A percentile compares a stretch with the other conserved stretches of the same genome.
phyloP scores from a whole-genome alignment of 2,888 invertebrate species.

The Pycnomerus fuliginosus region DNA sequence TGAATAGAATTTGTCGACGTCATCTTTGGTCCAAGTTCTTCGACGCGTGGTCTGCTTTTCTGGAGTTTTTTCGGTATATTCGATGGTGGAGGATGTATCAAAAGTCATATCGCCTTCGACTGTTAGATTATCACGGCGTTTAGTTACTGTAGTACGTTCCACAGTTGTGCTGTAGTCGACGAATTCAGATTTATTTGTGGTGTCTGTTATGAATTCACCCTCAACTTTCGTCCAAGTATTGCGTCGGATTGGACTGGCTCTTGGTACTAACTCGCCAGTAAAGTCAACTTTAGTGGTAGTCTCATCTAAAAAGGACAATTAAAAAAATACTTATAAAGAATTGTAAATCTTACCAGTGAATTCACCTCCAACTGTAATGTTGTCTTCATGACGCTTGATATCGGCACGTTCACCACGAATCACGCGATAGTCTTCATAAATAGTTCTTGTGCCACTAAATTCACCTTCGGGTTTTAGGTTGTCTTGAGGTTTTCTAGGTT shows the following conservation, averaged over 20 bases:
- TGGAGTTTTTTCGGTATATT: constrained; percentile 61
- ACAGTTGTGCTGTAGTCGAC: constrained; percentile 61
- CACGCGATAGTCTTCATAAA: constrained; percentile 61
- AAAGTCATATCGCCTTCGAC: constrained; percentile 69
- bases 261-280: constrained; percentile 66
- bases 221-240: constrained; percentile 78
- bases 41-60: constrained; percentile 61
- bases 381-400: constrained; percentile 64
- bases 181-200: constrained; percentile 67
- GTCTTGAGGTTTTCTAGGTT: constrained; percentile 52
- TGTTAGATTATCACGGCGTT: constrained; percentile 65
- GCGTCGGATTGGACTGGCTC: constrained; percentile 66
- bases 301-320: constrained; percentile 57
- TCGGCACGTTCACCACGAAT: constrained; percentile 65
- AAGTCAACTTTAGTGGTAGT: constrained; percentile 71
- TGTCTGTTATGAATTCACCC: constrained; percentile 70
- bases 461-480: constrained; percentile 53
- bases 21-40: constrained; percentile 72
- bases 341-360: constrained; percentile 61
- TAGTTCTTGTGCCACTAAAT: constrained; percentile 55
- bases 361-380: constrained; percentile 65
- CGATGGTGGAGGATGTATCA: constrained; percentile 64
- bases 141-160: constrained; percentile 62
- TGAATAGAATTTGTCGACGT: constrained; percentile 68
- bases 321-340: background rate